Base-by-base conservation (phyloP, 2,888 invertebrate species). In the Acanthopleura granulata region DNA sequence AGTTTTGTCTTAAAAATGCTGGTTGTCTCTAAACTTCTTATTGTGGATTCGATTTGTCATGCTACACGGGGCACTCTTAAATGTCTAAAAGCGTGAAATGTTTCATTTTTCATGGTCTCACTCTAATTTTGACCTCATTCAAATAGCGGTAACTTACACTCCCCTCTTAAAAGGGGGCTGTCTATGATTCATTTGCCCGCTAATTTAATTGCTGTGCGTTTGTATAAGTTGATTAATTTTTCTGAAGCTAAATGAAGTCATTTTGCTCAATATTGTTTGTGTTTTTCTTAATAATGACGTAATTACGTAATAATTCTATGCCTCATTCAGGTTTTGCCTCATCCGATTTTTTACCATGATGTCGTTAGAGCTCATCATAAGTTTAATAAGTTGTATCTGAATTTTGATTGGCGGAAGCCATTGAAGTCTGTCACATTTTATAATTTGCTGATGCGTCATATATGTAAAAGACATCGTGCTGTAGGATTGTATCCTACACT, bases 321-420 rank as follows among this genome's bases (percentile, higher is more conserved):
- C 71, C 71, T 18, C 71, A 71, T 71, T 71, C 71, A 6, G 71
- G 49, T 3, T 49, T 71, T n/a, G n/a, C n/a, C n/a, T 27, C 40
- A 9, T 40, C 71, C 71, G 6, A 18, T 18, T 1, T 71, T 71
- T 71, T 71, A 71, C 40, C 6, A 40, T 16, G 50, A 71, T 3
- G 40, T 49, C 1, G 3, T 71, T n/a, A 3, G 3, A 3, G 14
- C 27, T 49, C 30, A 22, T 71, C 40, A 49, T 18, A 49, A 49
- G 9, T 71, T 71, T 71, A n/a, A 25, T 49, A 18, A 22, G 18
- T 49, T 49, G 15, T 49, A 71, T 14, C 49, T 40, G 1, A 1
- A 49, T 71, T 71, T 71, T 14, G 71, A 71, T 71, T 71, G 40
- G 40, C 22, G 25, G 1, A 15, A 15, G 18, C 66, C 66, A 14